A percentile compares a stretch with the other conserved stretches of the same genome.
These are phyloP conservation scores for Ectropis grisescens DNA, from an alignment of 1,140 invertebrate genomes.

Conservation along the genomic window DNA sequence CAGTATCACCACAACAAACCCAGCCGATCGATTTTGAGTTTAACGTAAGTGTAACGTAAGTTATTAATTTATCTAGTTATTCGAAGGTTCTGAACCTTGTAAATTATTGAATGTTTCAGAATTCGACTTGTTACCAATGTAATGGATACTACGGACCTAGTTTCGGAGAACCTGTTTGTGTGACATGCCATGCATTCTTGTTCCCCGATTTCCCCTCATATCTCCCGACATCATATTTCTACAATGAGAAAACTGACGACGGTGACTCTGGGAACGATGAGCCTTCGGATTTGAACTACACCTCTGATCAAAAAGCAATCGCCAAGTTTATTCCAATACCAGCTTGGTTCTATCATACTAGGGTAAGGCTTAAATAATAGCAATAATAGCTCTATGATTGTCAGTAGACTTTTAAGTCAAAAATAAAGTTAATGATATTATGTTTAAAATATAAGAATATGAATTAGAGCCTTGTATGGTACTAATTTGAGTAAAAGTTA, in stretches of 20 bases:
- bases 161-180: conserved; percentile 92
- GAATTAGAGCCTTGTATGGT: too few relatives aligned
- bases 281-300: conserved; percentile 81
- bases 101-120: conserved; percentile 62
- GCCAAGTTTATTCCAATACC: conserved; percentile 43
- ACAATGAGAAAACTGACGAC: conserved; percentile 86
- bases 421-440: too few relatives aligned
- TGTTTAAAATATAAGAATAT: too few relatives aligned
- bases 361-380: too few relatives aligned
- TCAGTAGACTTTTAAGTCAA: too few relatives aligned
- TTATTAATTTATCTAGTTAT: background rate
- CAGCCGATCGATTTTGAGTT: conserved; percentile 46
- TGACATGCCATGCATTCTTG: conserved; percentile 92
- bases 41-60: conserved; percentile 32
- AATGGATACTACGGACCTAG: conserved; percentile 94
- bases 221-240: conserved; percentile 71
- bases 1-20: conserved; percentile 25
- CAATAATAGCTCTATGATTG: too few relatives aligned
- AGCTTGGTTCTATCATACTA: conserved; percentile 46
- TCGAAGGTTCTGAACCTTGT: background rate
- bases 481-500: too few relatives aligned
- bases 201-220: conserved; percentile 83
- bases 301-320: conserved; percentile 34
- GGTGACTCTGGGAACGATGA: conserved; percentile 96
- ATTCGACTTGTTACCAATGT: conserved; percentile 83